phyloP scores from a whole-genome alignment of 2,797 vertebrate genomes.

The Sternotherus odoratus region DNA sequence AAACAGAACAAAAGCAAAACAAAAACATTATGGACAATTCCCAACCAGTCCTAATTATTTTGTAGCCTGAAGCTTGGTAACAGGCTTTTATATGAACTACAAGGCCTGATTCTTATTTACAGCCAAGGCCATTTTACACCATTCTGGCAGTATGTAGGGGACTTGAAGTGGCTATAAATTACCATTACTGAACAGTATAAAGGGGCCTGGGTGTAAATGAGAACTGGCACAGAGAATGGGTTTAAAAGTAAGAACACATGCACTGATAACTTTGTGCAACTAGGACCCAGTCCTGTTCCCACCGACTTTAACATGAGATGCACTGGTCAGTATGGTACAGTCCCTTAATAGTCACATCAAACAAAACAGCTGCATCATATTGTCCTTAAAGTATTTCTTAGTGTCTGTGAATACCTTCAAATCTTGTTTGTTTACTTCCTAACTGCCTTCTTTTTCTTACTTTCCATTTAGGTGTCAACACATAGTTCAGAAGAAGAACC shows the following conservation, averaged over 20 bases:
- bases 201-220: background rate
- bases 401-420: accelerated
- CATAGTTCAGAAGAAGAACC: background rate
- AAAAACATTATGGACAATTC: background rate
- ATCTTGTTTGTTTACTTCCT: background rate
- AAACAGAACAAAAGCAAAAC: background rate
- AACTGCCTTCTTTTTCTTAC: background rate
- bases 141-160: background rate
- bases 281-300: background rate
- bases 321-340: background rate
- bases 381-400: background rate
- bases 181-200: background rate
- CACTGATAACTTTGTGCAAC: background rate
- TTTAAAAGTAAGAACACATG: background rate
- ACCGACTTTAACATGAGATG: background rate
- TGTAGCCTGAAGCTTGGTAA: background rate
- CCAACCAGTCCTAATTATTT: conserved; percentile 21
- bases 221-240: background rate
- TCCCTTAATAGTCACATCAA: background rate
- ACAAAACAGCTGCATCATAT: background rate
- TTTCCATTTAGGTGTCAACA: background rate
- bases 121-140: background rate
- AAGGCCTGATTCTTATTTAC: background rate
- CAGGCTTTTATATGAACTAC: background rate
- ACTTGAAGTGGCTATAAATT: background rate